Percentiles rank a stretch among this genome's conserved stretches.
These are phyloP conservation scores for Entelurus aequoreus DNA, from an alignment of 2,113 vertebrate genomes.

Conservation along the genomic window DNA sequence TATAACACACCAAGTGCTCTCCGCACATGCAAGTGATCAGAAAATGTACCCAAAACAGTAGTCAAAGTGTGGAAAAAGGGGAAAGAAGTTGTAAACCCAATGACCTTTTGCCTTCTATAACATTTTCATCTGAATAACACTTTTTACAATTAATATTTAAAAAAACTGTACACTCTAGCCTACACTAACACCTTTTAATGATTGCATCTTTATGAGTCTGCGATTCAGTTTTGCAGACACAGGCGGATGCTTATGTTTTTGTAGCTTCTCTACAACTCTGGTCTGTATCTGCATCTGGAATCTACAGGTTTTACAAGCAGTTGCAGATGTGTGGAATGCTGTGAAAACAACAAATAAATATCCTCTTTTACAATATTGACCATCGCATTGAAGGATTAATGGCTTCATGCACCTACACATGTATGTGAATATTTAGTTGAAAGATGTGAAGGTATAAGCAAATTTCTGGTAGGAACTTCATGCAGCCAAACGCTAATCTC, in stretches of 20 bases:
- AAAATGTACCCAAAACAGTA: neutral
- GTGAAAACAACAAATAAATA: slow-evolving; percentile 24
- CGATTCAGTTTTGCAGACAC: slow-evolving; percentile 18
- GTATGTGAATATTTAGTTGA: neutral
- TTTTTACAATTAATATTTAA: neutral
- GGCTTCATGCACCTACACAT: slow-evolving; percentile 6
- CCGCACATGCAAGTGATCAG: neutral
- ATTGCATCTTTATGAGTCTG: slow-evolving; percentile 20
- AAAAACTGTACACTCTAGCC: too few relatives aligned
- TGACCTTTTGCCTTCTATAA: neutral
- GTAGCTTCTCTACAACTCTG: neutral
- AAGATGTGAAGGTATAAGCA: neutral
- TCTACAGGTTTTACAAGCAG: slow-evolving; percentile 18
- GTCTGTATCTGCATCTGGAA: neutral
- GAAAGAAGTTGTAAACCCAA: neutral
- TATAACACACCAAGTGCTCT: slow-evolving; percentile 24
- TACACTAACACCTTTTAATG: too few relatives aligned
- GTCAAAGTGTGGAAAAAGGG: too few relatives aligned
- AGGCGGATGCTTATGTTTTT: slow-evolving; percentile 33
- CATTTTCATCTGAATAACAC: neutral
- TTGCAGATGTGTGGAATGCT: slow-evolving; percentile 31
- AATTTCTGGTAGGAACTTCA: slow-evolving; percentile 14
- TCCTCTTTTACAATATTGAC: slow-evolving; percentile 13
- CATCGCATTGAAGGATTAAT: slow-evolving; percentile 18
- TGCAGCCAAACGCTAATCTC: slow-evolving; percentile 3